Base-by-base conservation (phyloP, 2,888 invertebrate genomes). In the Hoplodrina ambigua region DNA sequence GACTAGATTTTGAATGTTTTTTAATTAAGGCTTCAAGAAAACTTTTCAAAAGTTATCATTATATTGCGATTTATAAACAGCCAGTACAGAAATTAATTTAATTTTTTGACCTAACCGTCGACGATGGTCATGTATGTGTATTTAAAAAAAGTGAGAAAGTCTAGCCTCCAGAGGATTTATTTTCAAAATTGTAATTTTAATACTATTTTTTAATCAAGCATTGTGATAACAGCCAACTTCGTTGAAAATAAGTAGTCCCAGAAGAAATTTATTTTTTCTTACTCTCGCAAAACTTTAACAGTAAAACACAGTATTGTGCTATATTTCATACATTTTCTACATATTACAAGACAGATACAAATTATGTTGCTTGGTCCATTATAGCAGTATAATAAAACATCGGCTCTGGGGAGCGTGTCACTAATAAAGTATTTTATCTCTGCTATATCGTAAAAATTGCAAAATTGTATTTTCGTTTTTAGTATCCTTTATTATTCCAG, bases 401-500 rank as follows among this genome's bases (percentile, higher is more conserved):
- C 74, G 53, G 57, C 76, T 46, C 56, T 7, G n/a, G 78, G 71
- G 65, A 72, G 37, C 54, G 25, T 70, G 67, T 72, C 62, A 68
- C 71, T 70, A 76, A 79, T 79, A 81, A 79, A 81, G 68, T 76
- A 76, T 72, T 76, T 76, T 74, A 72, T 74, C 46, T 59, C 67
- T 64, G 64, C 72, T 44, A 62, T 55, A 63, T 74, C 75, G 75
- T 75, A 75, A 82, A 82, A 73, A 69, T 73, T 72, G 72, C 83
- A 57, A 74, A 81, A 72, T 72, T 68, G 56, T 80, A 64, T 79
- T 65, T 25, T 75, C 67, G 56, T 81, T 76, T 73, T 81, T 71
- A 66, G 69, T 66, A 64, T 60, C 11, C 33, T 64, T 53, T 69
- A 80, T 76, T 80, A 67, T 76, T 33, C 55, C 44, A 52, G 60